Evolutionary conservation across 2,888 invertebrate genomes (phyloP).

Genomic region (Quadroppia sp.): DNA sequence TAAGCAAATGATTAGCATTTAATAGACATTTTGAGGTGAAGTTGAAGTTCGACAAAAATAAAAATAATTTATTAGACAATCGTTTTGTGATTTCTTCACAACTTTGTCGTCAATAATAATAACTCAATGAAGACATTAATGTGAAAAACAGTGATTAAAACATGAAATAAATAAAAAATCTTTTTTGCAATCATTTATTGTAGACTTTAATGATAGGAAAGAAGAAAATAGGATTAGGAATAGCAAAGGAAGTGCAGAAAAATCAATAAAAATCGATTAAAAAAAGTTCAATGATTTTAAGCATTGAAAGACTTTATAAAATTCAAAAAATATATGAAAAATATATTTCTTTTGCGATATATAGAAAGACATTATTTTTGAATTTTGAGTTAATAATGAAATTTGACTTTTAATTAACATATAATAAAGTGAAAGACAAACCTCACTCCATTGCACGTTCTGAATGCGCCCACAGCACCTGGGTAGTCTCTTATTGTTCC

Average conservation of each 20-base stretch:
- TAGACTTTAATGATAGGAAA: not conserved
- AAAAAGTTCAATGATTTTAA: not conserved
- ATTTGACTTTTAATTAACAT: not conserved
- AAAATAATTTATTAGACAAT: not conserved
- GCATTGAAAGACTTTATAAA: not conserved
- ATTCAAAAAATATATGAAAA: not conserved
- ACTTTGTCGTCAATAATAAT: conserved; percentile 12
- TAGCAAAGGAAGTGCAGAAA: not conserved
- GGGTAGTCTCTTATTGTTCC: conserved; percentile 95
- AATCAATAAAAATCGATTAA: not conserved
- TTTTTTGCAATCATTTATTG: not conserved
- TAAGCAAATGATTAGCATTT: conserved; percentile 39
- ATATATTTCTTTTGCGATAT: not conserved
- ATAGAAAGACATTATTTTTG: not conserved
- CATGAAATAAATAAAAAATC: not conserved
- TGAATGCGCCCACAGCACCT: conserved; percentile 91
- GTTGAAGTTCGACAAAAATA: not conserved
- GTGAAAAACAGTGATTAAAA: conserved; percentile 10
- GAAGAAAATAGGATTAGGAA: conserved; percentile 27
- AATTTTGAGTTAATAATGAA: not conserved
- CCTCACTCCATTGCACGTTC: conserved; percentile 94
- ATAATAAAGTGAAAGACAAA: not conserved
- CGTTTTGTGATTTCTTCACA: conserved; percentile 11
- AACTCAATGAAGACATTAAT: conserved; percentile 13
- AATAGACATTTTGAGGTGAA: conserved; percentile 18